Percentiles rank a stretch among this genome's conserved stretches.
These are phyloP conservation scores for Eristalis tenax DNA, from an alignment of 2,888 invertebrate species.

Conservation along the genomic window DNA sequence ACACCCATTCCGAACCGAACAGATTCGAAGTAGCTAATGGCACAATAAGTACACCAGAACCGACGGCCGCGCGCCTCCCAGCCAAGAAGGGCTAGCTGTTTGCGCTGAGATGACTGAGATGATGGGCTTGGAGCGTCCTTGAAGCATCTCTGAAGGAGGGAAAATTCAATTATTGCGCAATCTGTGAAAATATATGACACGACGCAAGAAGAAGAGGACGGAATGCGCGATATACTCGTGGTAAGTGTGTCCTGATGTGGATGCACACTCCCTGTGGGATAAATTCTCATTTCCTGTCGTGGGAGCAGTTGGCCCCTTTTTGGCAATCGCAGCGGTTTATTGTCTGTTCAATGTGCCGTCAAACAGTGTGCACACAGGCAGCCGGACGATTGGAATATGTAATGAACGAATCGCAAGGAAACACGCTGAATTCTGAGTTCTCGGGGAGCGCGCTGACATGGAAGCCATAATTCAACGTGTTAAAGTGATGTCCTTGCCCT, in stretches of 20 bases:
- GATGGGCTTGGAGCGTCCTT: background rate
- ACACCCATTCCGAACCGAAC: conserved; percentile 2
- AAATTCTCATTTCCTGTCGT: conserved; percentile 26
- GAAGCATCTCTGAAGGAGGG: background rate
- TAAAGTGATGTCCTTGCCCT: conserved; percentile 15
- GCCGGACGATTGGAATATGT: conserved; percentile 6
- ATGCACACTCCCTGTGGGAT: conserved; percentile 27
- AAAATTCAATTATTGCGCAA: conserved; percentile 65
- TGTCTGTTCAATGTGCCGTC: conserved; percentile 50
- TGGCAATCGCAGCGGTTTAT: conserved; percentile 33
- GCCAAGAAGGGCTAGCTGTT: background rate
- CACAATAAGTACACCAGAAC: conserved; percentile 44
- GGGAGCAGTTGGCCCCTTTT: background rate
- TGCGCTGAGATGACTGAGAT: background rate
- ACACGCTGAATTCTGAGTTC: background rate
- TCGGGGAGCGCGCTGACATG: conserved; percentile 27
- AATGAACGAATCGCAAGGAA: conserved; percentile 27
- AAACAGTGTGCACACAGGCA: conserved; percentile 13
- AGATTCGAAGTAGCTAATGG: conserved; percentile 40
- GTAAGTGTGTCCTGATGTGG: conserved; percentile 17
- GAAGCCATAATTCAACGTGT: conserved; percentile 50
- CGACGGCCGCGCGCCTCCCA: background rate
- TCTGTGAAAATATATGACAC: conserved; percentile 45
- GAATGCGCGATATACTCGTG: background rate
- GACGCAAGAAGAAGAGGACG: background rate